Percentiles rank a stretch among this genome's conserved stretches.
Conservation (phyloP, 2,113 vertebrate species). For the Macquaria ambigua region DNA sequence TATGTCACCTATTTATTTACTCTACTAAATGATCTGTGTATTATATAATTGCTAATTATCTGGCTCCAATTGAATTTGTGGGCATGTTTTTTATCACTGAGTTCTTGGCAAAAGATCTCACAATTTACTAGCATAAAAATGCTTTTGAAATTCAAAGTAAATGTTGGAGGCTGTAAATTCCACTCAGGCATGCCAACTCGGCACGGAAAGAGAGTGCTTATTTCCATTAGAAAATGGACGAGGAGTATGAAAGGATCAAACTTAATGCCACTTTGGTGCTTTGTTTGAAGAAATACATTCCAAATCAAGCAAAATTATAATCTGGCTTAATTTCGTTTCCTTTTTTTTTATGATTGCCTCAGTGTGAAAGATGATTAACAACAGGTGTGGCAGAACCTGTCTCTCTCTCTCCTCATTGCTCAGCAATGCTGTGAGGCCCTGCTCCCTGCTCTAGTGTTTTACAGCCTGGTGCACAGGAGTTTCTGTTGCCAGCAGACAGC, state of each 20-base stretch:
- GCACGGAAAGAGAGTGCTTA: not conserved
- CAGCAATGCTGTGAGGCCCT: conserved; percentile 38
- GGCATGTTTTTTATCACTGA: not conserved
- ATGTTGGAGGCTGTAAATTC: conserved; percentile 19
- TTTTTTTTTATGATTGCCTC: not conserved
- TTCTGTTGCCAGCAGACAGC: conserved; percentile 54
- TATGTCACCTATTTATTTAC: conserved; percentile 47
- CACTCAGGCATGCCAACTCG: not conserved
- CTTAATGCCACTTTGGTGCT: conserved; percentile 5
- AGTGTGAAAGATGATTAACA: conserved; percentile 35
- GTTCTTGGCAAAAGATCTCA: conserved; percentile 12
- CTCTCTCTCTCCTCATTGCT: conserved; percentile 26
- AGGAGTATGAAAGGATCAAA: not conserved
- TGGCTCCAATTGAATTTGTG: conserved; percentile 22
- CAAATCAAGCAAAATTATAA: conserved; percentile 30
- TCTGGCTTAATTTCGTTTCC: conserved; percentile 20
- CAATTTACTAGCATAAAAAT: conserved; percentile 1
- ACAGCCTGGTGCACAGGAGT: conserved; percentile 50
- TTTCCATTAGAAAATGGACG: conserved; percentile 14
- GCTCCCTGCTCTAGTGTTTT: conserved; percentile 36
- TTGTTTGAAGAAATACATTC: conserved; percentile 68
- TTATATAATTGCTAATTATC: conserved; percentile 14
- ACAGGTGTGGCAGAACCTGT: conserved; percentile 47
- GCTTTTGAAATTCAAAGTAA: conserved; percentile 25
- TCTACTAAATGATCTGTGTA: conserved; percentile 33